Base-by-base conservation (phyloP, 2,888 invertebrate species). In the Pegoplata infirma region DNA sequence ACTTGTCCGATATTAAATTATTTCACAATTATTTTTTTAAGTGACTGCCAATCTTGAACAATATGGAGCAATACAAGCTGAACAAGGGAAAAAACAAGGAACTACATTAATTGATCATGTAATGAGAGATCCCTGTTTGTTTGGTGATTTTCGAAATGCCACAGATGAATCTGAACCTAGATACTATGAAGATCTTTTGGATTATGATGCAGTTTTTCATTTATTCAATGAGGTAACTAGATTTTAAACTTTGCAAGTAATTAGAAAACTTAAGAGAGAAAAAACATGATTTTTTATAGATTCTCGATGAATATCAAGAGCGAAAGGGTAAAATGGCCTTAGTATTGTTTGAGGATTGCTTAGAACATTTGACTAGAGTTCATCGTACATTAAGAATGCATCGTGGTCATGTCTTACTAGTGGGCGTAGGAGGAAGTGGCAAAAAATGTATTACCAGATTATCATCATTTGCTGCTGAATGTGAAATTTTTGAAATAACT, bases 361-460 rank as follows among this genome's bases (percentile, higher is more conserved):
- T 98, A 61, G 97, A 98, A 86, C 97, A 98, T 88, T 87, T 98
- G 84, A 97, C 96, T 0, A 91, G 97, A 53, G 92, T 97, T 10
- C 97, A 97, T 83, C 93, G 98, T 19, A 94, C 94, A 0, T 90
- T 98, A 76, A 92, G 97, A 80, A 94, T 97, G 93, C 85, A 87
- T 81, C 87, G 94, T 80, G 97, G 97, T 0, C 96, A 98, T 86
- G 93, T 94, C 5, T 91, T 98, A 89, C 90, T 97, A 46, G 94
- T 97, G 12, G 98, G 98, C 8, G 95, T 96, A 1, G 97, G 96
- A 2, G 97, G 98, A 17, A 94, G 95, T 83, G 98, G 98, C 17
- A 97, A 98, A 89, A 94, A 95, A 85, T 93, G 94, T 80, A 91
- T 97, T 19, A 94, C 96, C 17, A 92, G 92, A 61, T 91, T 98